These are phyloP conservation scores for Mobula hypostoma DNA, from an alignment of 2,113 vertebrate genomes.

Conservation along the genomic window DNA sequence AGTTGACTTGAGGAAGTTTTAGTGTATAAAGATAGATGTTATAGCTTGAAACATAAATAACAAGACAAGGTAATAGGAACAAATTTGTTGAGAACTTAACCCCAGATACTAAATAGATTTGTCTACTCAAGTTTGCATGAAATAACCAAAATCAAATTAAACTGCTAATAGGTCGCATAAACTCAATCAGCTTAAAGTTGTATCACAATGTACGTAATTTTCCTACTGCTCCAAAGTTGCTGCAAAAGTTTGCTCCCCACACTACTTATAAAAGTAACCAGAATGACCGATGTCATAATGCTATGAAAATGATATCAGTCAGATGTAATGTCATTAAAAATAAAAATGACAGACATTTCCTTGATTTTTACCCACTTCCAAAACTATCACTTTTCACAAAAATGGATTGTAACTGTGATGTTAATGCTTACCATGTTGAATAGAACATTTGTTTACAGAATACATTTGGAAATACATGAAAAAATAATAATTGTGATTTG, in stretches of 20 bases:
- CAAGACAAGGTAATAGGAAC: not conserved
- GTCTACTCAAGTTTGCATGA: not conserved
- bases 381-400: slow-evolving; percentile 19
- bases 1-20: not conserved
- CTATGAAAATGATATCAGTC: not conserved
- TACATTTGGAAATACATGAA: slow-evolving; percentile 16
- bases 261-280: not conserved
- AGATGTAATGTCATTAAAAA: not conserved
- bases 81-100: not conserved
- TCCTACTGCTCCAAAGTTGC: not conserved
- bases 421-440: not conserved
- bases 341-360: not conserved
- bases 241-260: not conserved
- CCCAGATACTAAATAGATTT: not conserved
- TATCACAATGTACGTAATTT: slow-evolving; percentile 6
- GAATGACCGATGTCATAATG: not conserved
- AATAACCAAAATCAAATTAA: slow-evolving; percentile 12
- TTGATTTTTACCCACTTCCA: not conserved
- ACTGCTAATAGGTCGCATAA: not conserved
- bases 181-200: not conserved
- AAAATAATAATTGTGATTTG: slow-evolving; percentile 19
- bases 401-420: not conserved
- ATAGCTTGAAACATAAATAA: not conserved
- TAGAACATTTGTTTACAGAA: slow-evolving; percentile 19
- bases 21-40: not conserved